Percentiles rank a stretch among this genome's conserved stretches.
Evolutionary conservation across 2,888 invertebrate genomes (phyloP).

Genomic region (Lypha dubia): DNA sequence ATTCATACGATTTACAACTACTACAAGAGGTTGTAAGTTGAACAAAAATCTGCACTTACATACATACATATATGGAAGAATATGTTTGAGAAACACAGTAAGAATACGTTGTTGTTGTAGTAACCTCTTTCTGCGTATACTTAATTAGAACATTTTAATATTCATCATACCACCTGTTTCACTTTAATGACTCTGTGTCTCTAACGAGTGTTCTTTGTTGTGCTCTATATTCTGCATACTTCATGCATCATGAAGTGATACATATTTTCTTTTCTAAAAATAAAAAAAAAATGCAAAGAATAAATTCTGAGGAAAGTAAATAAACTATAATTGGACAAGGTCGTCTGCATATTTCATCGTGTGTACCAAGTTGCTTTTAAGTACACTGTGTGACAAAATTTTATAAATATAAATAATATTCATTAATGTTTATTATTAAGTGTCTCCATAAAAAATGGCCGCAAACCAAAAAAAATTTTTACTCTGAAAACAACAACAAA

Average conservation of each 20-base stretch:
- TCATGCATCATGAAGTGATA: neutral
- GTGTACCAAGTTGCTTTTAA: neutral
- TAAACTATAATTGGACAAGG: conserved; percentile 38
- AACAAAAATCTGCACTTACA: no score
- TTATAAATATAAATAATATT: no score
- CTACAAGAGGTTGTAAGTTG: no score
- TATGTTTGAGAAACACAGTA: no score
- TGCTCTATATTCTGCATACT: neutral
- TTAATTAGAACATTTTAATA: conserved; percentile 44
- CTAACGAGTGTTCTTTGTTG: conserved; percentile 9
- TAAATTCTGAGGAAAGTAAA: neutral
- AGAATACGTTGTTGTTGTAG: no score
- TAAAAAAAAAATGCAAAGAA: neutral
- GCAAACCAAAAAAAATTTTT: no score
- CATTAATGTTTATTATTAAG: no score
- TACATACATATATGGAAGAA: no score
- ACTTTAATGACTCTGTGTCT: neutral
- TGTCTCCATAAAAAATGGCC: no score
- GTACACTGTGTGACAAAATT: no score
- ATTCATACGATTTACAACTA: no score
- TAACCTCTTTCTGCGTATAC: conserved; percentile 10
- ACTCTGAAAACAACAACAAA: no score
- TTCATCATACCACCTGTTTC: conserved; percentile 32
- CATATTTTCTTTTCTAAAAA: neutral
- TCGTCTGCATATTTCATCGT: neutral